These are phyloP conservation scores for Tromatobia lineatoria DNA, from an alignment of 2,888 invertebrate species.

Conservation along the genomic window DNA sequence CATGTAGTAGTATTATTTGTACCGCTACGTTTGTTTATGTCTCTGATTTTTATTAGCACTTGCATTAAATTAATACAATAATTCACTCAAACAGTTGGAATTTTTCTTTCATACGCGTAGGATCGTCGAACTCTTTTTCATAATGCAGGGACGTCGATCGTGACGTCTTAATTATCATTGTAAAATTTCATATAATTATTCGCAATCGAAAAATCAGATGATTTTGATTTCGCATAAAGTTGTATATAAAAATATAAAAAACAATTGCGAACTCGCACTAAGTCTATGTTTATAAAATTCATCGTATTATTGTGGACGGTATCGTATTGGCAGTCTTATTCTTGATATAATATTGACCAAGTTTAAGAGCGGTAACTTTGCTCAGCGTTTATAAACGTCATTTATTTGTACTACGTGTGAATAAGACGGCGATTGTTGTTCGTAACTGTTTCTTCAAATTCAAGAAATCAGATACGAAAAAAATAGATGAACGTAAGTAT, in stretches of 20 bases:
- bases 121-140: neutral
- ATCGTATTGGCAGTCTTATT: constrained; percentile 74
- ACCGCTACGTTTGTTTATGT: constrained; percentile 2
- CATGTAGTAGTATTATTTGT: constrained; percentile 12
- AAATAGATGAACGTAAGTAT: constrained; percentile 20
- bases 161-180: neutral
- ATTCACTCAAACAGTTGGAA: neutral
- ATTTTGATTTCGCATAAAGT: neutral
- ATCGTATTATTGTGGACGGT: constrained; percentile 73
- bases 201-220: neutral
- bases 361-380: constrained; percentile 6
- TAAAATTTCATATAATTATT: constrained; percentile 17
- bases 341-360: constrained; percentile 33
- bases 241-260: constrained; percentile 33
- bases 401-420: constrained; percentile 70
- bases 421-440: constrained; percentile 59
- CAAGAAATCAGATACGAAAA: neutral
- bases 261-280: constrained; percentile 51
- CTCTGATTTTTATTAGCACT: constrained; percentile 20
- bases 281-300: constrained; percentile 53
- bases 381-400: constrained; percentile 21
- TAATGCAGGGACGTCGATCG: neutral
- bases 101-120: neutral
- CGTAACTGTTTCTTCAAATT: neutral
- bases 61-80: constrained; percentile 26